phyloP scores from a whole-genome alignment of 2,888 invertebrate genomes.

The Neoaliturus tenellus region DNA sequence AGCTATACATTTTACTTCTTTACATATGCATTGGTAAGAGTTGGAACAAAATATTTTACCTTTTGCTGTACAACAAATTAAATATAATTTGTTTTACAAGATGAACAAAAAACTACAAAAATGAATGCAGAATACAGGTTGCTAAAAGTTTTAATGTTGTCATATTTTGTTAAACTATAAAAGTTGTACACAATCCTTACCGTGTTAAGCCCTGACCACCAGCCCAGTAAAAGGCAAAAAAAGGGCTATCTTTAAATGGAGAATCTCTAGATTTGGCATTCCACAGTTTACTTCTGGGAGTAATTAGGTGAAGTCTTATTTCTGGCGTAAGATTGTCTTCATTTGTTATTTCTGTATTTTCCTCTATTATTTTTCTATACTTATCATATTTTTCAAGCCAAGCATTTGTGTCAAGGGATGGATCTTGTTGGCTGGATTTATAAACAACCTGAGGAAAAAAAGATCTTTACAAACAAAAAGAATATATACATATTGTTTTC shows the following conservation, averaged over 20 bases:
- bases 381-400: conserved; percentile 50
- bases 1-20: no score
- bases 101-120: no score
- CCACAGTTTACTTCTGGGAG: conserved; percentile 78
- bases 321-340: conserved; percentile 80
- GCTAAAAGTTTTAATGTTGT: no score
- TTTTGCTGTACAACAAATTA: no score
- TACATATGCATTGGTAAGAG: no score
- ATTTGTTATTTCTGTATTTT: conserved; percentile 67
- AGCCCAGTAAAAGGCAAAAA: conserved; percentile 88
- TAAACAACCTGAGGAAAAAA: conserved; percentile 6
- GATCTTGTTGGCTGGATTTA: conserved; percentile 11
- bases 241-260: conserved; percentile 77
- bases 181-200: no score
- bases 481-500: no score
- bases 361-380: conserved; percentile 37
- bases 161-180: no score
- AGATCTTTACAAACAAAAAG: neutral
- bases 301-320: conserved; percentile 78
- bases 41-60: no score
- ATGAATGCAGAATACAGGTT: no score
- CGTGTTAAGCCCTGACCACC: conserved; percentile 83
- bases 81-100: no score
- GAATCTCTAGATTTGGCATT: conserved; percentile 70
- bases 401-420: conserved; percentile 21